Evolutionary conservation across 2,797 vertebrate species (phyloP), one percentile per base, ranked within the genome.

Genomic region (Phataginus tricuspis): DNA sequence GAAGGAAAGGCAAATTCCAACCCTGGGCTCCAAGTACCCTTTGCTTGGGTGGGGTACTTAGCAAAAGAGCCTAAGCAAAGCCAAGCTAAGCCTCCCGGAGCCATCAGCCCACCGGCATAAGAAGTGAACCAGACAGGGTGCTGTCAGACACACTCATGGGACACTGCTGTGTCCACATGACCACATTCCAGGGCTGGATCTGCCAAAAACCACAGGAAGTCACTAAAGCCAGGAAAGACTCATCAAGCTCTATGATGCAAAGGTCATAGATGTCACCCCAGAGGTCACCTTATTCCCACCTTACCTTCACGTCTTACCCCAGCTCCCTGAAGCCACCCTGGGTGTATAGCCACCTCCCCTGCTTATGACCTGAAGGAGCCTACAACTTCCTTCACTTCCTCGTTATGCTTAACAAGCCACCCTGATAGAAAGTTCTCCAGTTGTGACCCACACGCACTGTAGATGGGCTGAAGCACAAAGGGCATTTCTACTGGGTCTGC

Each of bases 121-220:
- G 79, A 19, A 15, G n/a, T 1, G 7, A 61, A 23, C 2, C 0
- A 0, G n/a, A 29, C 0, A 0, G 25, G 37, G 68, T 5, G 0
- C 9, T 6, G 4, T 72, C 11, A 1, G 7, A 34, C 6, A 11
- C 1, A 2, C 45, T 21, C 53, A 12, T 3, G 8, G 59, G 19
- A 53, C 25, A 5, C 49, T 27, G 18, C 78, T 45, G 7, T 4
- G 8, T 19, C 21, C 45, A 53, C 27, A 14, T 21, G 18, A 27
- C 69, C 77, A 69, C 71, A 63, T 14, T 63, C 69, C 82, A 72
- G 61, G 27, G 23, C 21, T 14, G 1, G 11, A n/a, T 39, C 71
- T 85, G 23, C 84, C 66, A 45, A 49, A 49, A 79, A 25, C 57
- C 57, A 27, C 12, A 14, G 39, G 12, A 25, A 25, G 21, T 37